A percentile compares a stretch with the other conserved stretches of the same genome.
phyloP scores from a whole-genome alignment of 2,888 invertebrate genomes.

The Drosophila monieri region DNA sequence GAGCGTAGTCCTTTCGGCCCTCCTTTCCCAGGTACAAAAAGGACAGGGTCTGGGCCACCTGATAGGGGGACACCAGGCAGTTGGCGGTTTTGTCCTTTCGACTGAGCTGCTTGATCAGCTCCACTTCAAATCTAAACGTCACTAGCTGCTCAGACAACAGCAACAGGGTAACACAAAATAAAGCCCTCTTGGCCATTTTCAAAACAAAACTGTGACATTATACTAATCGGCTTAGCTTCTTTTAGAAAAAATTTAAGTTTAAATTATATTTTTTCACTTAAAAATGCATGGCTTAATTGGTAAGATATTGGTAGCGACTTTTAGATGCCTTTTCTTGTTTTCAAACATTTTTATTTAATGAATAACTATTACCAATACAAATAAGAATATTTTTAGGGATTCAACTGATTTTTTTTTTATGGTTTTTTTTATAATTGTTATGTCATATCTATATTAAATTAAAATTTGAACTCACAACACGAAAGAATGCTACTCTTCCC shows the following conservation, averaged over 20 bases:
- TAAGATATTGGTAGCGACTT: background rate
- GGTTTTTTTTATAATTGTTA: background rate
- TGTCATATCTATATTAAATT: background rate
- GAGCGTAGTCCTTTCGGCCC: background rate
- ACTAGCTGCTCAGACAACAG: background rate
- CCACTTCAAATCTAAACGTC: constrained; percentile 3
- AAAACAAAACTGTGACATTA: background rate
- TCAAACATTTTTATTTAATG: no score
- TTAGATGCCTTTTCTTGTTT: background rate
- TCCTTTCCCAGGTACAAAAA: constrained; percentile 20
- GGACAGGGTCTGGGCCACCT: constrained; percentile 4
- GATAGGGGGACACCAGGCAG: constrained; percentile 14
- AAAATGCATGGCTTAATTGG: background rate
- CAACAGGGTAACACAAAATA: background rate
- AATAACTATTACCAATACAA: no score
- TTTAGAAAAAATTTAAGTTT: rapidly evolving
- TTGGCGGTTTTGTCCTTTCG: background rate
- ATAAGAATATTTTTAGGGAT: no score
- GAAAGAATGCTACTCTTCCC: background rate
- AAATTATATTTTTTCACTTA: background rate
- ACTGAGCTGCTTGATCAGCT: background rate
- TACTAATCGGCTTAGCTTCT: no score
- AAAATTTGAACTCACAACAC: background rate
- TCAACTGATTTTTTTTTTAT: no score
- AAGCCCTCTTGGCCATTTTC: constrained; percentile 2